Evolutionary conservation across 2,888 invertebrate species (phyloP), one percentile per base, ranked within the genome.

Genomic region (Protula sp.): DNA sequence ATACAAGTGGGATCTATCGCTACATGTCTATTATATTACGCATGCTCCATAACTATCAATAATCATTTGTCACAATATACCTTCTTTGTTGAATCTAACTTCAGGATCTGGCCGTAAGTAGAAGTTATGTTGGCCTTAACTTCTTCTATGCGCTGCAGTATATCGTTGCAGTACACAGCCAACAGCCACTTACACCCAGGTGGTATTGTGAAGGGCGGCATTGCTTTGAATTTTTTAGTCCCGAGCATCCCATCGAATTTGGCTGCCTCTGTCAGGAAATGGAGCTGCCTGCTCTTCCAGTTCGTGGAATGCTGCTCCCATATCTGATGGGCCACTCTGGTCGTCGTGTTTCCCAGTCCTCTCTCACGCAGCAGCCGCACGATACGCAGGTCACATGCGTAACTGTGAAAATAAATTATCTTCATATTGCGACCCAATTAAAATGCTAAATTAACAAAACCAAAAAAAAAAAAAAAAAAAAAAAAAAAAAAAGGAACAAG

Each of bases 331-430:
- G 48, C 48, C 5, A 52, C 50, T 26, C 50, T 56, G 3, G 50
- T 29, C 56, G 50, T 56, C 5, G 56, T 56, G 29, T 56, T 56
- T 24, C 56, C 56, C n/a, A 51, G 26, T 27, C 28, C 50, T 14
- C 56, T 9, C 4, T 56, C 50, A 4, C 56, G 9, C 56, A 56
- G 19, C 5, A 56, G 50, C 48, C 30, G 47, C 5, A 56, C 48
- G 3, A 56, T 50, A 27, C 50, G 48, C 27, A 51, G 48, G 50
- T 56, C 56, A 56, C n/a, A n/a, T n/a, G n/a, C n/a, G n/a, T n/a
- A n/a, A n/a, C n/a, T n/a, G n/a, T n/a, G n/a, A n/a, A n/a, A n/a
- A n/a, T n/a, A n/a, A n/a, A n/a, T n/a, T n/a, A n/a, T n/a, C n/a
- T n/a, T n/a, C n/a, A n/a, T n/a, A n/a, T n/a, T n/a, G n/a, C n/a